Evolutionary conservation across 2,797 vertebrate species (phyloP).

Genomic region (Smutsia gigantea): DNA sequence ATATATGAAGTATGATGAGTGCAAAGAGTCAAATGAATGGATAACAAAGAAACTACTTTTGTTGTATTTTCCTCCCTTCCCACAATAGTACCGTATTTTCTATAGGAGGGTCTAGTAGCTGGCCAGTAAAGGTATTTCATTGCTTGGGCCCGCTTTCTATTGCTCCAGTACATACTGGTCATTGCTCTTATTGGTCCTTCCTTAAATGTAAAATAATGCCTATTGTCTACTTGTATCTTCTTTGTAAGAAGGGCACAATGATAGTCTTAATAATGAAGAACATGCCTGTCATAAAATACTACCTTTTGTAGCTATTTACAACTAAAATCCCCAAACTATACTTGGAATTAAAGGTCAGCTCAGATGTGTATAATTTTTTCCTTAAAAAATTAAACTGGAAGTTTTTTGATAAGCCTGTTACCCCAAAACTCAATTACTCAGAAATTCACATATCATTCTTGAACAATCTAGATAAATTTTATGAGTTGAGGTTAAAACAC

Average conservation of each 20-base stretch:
- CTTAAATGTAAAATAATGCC: background rate
- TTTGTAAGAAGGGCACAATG: background rate
- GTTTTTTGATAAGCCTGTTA: background rate
- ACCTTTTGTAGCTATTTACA: slow-evolving; percentile 9
- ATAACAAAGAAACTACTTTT: background rate
- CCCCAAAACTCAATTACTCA: background rate
- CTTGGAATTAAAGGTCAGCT: background rate
- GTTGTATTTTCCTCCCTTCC: background rate
- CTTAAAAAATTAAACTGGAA: background rate
- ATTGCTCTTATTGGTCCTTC: background rate
- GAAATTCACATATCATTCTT: background rate
- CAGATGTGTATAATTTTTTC: background rate
- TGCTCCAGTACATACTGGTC: background rate
- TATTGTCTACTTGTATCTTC: background rate
- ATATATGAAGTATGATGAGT: background rate
- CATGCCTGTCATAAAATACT: background rate
- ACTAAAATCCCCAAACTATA: background rate
- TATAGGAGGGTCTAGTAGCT: background rate
- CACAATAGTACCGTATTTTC: background rate
- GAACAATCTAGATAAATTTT: background rate
- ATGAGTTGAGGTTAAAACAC: background rate
- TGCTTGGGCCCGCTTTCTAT: background rate
- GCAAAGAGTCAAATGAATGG: background rate
- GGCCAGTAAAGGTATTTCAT: background rate
- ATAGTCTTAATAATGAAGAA: background rate